Percentiles rank a stretch among this genome's conserved stretches.
Evolutionary conservation across 2,113 vertebrate species (phyloP).

Genomic region (Opisthocomus hoazin): DNA sequence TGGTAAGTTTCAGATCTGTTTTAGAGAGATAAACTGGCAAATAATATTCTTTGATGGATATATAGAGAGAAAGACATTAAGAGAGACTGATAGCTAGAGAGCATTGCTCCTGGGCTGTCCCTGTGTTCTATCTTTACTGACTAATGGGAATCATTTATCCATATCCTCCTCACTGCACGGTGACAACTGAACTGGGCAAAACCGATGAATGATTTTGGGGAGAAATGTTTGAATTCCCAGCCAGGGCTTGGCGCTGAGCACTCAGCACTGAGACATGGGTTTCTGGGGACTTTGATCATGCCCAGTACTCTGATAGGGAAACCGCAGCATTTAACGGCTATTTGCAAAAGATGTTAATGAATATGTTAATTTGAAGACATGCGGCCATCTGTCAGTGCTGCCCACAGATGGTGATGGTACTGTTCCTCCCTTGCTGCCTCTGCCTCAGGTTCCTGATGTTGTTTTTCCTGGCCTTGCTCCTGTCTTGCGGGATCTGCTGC

Average conservation of each 20-base stretch:
- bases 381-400: conserved; percentile 30
- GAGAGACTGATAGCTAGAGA: conserved; percentile 32
- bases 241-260: background rate
- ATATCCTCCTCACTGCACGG: background rate
- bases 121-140: conserved; percentile 47
- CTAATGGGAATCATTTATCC: conserved; percentile 58
- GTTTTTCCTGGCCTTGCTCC: conserved; percentile 48
- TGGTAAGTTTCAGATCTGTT: conserved; percentile 66
- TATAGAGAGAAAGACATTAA: conserved; percentile 34
- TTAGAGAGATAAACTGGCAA: background rate
- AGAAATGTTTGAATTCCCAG: conserved; percentile 6
- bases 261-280: background rate
- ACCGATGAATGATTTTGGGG: background rate
- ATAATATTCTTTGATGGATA: conserved; percentile 30
- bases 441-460: conserved; percentile 62
- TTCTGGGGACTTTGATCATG: background rate
- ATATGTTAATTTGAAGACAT: conserved; percentile 37
- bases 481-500: conserved; percentile 62
- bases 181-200: conserved; percentile 20
- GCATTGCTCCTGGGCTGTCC: conserved; percentile 43
- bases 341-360: conserved; percentile 37
- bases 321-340: background rate
- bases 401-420: background rate
- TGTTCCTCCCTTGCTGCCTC: background rate
- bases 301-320: background rate